A percentile compares a stretch with the other conserved stretches of the same genome.
Conservation (phyloP, 2,797 vertebrate genomes). For the Eupleurogrammus muticus region DNA sequence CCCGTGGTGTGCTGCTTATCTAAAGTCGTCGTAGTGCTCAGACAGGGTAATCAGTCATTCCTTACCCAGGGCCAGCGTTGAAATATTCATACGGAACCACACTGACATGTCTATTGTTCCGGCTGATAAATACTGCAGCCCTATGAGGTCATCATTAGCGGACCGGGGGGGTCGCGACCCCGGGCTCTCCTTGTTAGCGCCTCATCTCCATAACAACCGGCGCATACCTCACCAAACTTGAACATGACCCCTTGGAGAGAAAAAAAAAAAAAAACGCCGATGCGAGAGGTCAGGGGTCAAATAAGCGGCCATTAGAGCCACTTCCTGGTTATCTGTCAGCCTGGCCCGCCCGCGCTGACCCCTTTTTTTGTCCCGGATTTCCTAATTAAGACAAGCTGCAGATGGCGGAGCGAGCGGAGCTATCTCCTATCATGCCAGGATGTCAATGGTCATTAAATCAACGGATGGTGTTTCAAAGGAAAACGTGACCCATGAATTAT, state of each 20-base stretch:
- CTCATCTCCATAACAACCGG: conserved; percentile 69
- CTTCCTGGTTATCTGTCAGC: conserved; percentile 89
- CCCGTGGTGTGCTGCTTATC: conserved; percentile 59
- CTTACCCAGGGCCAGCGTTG: conserved; percentile 52
- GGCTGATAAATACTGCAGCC: conserved; percentile 66
- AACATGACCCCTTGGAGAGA: conserved; percentile 89
- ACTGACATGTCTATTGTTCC: conserved; percentile 65
- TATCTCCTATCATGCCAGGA: conserved; percentile 59
- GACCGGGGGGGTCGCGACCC: conserved; percentile 57
- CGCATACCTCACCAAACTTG: conserved; percentile 82
- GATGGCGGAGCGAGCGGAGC: conserved; percentile 49
- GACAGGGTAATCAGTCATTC: conserved; percentile 71
- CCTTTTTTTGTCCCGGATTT: conserved; percentile 80
- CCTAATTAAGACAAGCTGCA: conserved; percentile 68
- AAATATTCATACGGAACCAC: conserved; percentile 73
- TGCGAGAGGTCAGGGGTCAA: conserved; percentile 84
- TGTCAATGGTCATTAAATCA: conserved; percentile 66
- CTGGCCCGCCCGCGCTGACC: conserved; percentile 85
- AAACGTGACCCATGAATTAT: conserved; percentile 54
- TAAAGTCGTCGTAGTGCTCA: conserved; percentile 63
- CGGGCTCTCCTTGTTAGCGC: conserved; percentile 58
- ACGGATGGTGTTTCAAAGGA: conserved; percentile 50
- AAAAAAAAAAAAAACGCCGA: no score
- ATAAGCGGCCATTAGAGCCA: conserved; percentile 86
- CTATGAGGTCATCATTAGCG: conserved; percentile 73